These are phyloP conservation scores for Brachyalestes nurse DNA, from an alignment of 2,797 vertebrate species.

Conservation along the genomic window DNA sequence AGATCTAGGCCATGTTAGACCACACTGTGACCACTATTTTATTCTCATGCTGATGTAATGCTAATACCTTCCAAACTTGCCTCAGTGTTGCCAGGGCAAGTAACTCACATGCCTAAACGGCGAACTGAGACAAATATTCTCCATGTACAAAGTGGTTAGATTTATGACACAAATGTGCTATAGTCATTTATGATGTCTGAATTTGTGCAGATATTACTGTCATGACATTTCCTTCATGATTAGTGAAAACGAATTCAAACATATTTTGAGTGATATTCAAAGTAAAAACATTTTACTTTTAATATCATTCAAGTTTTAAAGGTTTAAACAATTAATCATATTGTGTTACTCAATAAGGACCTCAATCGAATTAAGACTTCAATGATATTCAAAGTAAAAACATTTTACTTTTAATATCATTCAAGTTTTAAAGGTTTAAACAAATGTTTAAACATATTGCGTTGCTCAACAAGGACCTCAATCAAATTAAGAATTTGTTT, in stretches of 20 bases:
- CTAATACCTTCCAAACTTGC: constrained; percentile 4
- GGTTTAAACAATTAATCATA: background rate
- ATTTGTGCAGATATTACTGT: background rate
- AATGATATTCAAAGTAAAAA: background rate
- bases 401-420: no score
- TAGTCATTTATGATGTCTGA: background rate
- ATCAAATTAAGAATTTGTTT: background rate
- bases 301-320: no score
- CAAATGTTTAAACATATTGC: background rate
- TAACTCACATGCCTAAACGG: background rate
- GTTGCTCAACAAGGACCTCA: no score
- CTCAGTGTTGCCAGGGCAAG: background rate
- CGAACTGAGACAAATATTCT: background rate
- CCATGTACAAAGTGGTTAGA: background rate
- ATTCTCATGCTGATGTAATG: constrained; percentile 29
- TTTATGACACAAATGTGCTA: background rate
- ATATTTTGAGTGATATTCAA: background rate
- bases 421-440: background rate
- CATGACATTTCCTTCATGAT: background rate
- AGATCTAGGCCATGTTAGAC: constrained; percentile 28
- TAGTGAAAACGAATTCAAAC: background rate
- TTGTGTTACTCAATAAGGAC: no score
- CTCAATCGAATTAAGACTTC: no score
- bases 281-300: no score
- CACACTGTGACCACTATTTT: constrained; percentile 16